phyloP scores from a whole-genome alignment of 2,113 vertebrate species.

The Melanerpes aurifrons region DNA sequence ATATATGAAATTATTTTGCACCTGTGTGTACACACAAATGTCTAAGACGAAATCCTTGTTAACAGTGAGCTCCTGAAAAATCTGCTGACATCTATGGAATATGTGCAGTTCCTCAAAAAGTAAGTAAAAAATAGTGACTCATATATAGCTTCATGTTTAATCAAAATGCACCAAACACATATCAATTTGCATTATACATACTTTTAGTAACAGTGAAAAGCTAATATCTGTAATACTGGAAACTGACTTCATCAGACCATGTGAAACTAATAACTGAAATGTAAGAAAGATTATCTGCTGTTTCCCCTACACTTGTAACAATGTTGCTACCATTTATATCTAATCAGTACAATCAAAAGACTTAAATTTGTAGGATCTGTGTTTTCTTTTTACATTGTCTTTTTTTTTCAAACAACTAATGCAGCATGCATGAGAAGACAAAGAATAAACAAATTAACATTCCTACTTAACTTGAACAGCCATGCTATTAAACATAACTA shows the following conservation, averaged over 20 bases:
- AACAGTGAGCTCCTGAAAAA: background rate
- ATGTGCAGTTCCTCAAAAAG: background rate
- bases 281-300: background rate
- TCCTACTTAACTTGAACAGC: background rate
- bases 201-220: background rate
- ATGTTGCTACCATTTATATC: background rate
- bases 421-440: background rate
- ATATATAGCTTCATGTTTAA: background rate
- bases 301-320: background rate
- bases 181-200: background rate
- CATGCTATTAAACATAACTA: background rate
- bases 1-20: background rate
- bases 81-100: background rate
- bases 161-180: background rate
- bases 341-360: background rate
- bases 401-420: background rate
- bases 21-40: background rate
- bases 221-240: too few relatives aligned
- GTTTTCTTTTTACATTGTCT: background rate
- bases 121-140: background rate
- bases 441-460: background rate
- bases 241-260: background rate
- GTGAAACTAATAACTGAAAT: background rate
- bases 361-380: background rate
- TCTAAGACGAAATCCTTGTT: background rate